phyloP scores from a whole-genome alignment of 2,797 vertebrate species.

The Eupleurogrammus muticus region DNA sequence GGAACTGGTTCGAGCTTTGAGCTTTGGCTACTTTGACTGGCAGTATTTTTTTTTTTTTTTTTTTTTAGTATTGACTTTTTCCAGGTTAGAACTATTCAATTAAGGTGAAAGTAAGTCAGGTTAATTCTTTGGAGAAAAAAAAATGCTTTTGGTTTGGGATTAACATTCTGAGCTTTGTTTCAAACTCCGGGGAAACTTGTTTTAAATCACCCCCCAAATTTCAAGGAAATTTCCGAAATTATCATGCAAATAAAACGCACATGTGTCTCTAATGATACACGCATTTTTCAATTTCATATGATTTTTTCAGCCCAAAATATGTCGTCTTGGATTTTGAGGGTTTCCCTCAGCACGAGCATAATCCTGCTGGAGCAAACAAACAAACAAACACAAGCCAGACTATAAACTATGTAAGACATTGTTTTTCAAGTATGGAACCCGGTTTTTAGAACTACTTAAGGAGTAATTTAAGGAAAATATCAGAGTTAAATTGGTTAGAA shows the following conservation, averaged over 20 bases:
- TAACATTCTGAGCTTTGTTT: not conserved
- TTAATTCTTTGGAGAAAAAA: not conserved
- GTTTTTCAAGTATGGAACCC: not conserved
- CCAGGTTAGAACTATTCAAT: not conserved
- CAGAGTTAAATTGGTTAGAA: not conserved
- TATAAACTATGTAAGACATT: not conserved
- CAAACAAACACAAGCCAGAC: not conserved
- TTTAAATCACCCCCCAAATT: not conserved
- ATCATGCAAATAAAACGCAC: not conserved
- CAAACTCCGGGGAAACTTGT: not conserved
- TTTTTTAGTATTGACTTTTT: not conserved
- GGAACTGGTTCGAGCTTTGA: slow-evolving; percentile 7
- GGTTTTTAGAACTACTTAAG: not conserved
- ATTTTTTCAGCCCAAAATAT: not conserved
- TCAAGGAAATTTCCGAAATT: slow-evolving; percentile 3
- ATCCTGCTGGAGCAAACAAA: too few species aligned
- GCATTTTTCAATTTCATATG: not conserved
- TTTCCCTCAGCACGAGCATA: slow-evolving; percentile 1
- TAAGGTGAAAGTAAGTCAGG: not conserved
- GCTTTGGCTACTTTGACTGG: not conserved
- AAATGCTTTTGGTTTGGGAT: not conserved
- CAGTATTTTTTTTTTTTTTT: not conserved
- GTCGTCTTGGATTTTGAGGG: not conserved
- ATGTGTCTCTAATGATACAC: not conserved
- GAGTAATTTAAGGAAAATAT: not conserved